phyloP scores from a whole-genome alignment of 2,797 vertebrate genomes.

The Lates japonicus region DNA sequence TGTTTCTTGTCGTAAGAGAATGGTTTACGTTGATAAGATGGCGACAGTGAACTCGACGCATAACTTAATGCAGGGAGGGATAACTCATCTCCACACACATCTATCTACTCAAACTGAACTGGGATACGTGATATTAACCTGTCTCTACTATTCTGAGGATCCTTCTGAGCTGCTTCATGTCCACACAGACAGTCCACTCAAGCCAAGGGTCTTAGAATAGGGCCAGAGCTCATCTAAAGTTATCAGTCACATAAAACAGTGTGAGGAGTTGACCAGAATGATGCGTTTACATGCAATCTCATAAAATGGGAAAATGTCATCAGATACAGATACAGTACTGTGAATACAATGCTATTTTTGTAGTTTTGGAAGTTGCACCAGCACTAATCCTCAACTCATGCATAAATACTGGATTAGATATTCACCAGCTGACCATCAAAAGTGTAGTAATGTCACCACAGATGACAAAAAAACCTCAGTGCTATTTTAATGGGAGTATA shows the following conservation, averaged over 20 bases:
- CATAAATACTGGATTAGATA: neutral
- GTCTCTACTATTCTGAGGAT: neutral
- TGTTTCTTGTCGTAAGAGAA: no score
- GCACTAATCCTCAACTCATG: neutral
- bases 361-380: neutral
- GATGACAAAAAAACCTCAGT: neutral
- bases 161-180: neutral
- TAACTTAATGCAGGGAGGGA: no score
- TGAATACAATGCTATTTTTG: neutral
- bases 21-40: no score
- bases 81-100: neutral
- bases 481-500: neutral
- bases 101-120: neutral
- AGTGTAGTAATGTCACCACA: neutral
- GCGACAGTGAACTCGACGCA: neutral
- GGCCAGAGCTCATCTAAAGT: slow-evolving; percentile 26
- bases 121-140: neutral
- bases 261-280: neutral
- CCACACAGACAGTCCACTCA: neutral
- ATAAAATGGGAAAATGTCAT: neutral
- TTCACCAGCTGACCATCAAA: neutral
- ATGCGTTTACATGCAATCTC: neutral
- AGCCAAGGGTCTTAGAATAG: slow-evolving; percentile 4
- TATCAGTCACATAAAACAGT: neutral
- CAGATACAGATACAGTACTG: neutral